These are phyloP conservation scores for Microtus montanus DNA, from an alignment of 2,113 vertebrate genomes.

Conservation along the genomic window DNA sequence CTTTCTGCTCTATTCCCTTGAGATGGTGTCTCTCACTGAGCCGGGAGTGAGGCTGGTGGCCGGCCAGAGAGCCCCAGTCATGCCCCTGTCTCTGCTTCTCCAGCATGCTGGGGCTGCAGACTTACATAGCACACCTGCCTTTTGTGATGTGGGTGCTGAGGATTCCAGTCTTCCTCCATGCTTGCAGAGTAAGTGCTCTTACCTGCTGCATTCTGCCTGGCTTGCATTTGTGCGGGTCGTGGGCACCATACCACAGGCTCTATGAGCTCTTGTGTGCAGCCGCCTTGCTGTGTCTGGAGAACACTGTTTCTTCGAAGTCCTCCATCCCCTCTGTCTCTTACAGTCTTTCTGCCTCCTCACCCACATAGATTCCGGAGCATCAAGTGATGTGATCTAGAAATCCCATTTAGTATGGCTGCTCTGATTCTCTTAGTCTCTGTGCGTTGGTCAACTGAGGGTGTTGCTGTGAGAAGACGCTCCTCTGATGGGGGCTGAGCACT, in stretches of 20 bases:
- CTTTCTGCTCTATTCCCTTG: neutral
- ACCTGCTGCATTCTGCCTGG: neutral
- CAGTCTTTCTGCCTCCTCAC: neutral
- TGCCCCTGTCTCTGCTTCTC: neutral
- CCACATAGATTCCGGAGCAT: neutral
- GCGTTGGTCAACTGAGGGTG: no score
- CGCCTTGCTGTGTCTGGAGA: neutral
- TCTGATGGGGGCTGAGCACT: neutral
- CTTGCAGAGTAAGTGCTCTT: neutral
- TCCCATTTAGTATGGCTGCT: neutral
- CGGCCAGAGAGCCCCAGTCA: neutral
- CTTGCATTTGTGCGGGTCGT: neutral
- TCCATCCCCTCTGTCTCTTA: no score
- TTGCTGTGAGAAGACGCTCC: neutral
- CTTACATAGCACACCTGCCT: no score
- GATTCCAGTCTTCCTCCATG: neutral
- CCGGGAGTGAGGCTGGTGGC: neutral
- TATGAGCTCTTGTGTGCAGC: neutral
- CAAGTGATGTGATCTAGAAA: neutral
- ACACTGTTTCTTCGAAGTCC: neutral
- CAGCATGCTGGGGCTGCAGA: no score
- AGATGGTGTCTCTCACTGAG: neutral
- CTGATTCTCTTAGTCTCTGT: neutral
- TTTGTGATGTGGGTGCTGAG: neutral
- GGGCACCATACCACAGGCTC: no score